phyloP scores from a whole-genome alignment of 53 echinoderm and acorn worm genomes.

The Pentamera pediparva region DNA sequence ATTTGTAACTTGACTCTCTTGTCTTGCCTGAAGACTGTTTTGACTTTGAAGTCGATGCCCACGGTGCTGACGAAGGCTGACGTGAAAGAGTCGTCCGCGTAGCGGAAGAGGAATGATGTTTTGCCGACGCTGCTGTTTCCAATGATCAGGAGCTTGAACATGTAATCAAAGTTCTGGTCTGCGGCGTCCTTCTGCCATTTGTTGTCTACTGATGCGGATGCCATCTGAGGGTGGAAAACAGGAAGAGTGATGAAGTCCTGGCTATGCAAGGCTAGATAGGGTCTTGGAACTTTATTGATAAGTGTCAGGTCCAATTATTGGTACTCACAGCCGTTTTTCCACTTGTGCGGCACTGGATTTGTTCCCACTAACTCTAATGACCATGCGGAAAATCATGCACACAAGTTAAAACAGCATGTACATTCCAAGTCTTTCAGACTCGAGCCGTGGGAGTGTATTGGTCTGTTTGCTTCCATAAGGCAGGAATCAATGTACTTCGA shows the following conservation, averaged over 20 bases:
- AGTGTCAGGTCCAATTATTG: too few relatives aligned
- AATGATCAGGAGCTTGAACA: conserved; percentile 99
- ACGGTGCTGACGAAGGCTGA: conserved; percentile 99
- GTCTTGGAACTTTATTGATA: too few relatives aligned
- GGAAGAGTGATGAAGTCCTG: background rate
- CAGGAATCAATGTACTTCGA: too few relatives aligned
- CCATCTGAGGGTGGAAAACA: conserved; percentile 63
- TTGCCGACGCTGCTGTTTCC: conserved; percentile 99
- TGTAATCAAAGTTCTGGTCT: conserved; percentile 99
- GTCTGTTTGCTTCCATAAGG: too few relatives aligned
- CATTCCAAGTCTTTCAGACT: too few relatives aligned
- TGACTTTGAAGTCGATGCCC: conserved; percentile 99
- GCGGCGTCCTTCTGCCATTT: conserved; percentile 99
- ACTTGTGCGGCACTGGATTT: too few relatives aligned
- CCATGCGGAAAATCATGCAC: too few relatives aligned
- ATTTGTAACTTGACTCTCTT: conserved; percentile 99
- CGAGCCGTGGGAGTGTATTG: too few relatives aligned
- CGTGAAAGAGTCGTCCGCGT: conserved; percentile 98
- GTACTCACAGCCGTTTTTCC: too few relatives aligned
- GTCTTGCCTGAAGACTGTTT: conserved; percentile 98
- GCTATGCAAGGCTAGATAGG: too few relatives aligned
- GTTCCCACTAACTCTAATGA: too few relatives aligned
- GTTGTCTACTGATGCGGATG: conserved; percentile 98
- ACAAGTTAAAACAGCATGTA: too few relatives aligned
- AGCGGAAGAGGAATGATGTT: conserved; percentile 99